These are phyloP conservation scores for Corvus moneduloides DNA, from an alignment of 2,113 vertebrate species.

Conservation along the genomic window DNA sequence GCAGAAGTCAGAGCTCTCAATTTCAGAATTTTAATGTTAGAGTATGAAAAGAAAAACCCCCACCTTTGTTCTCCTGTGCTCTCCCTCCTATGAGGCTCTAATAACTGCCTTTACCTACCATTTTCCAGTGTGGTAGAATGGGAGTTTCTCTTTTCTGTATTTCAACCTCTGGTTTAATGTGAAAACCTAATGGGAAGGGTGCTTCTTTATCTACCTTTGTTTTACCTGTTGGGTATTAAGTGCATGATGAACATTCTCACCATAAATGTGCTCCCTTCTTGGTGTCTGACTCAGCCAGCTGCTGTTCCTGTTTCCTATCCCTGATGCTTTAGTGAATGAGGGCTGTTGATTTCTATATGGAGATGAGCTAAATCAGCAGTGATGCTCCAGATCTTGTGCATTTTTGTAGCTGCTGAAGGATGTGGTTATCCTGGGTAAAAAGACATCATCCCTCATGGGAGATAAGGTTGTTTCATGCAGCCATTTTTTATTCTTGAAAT, in stretches of 20 bases:
- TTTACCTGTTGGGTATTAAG: not conserved
- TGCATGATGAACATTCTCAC: not conserved
- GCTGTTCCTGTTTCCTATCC: not conserved
- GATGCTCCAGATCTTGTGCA: not conserved
- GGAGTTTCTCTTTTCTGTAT: not conserved
- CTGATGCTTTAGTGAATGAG: not conserved
- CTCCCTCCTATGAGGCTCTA: not conserved
- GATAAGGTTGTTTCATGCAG: not conserved
- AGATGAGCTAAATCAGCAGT: not conserved
- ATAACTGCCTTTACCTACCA: not conserved
- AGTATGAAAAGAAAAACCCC: not conserved
- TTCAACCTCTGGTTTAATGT: not conserved
- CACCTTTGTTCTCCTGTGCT: not conserved
- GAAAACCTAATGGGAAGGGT: not conserved
- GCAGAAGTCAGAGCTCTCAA: not conserved
- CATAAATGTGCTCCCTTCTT: not conserved
- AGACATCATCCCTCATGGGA: not conserved
- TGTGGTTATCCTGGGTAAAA: not conserved
- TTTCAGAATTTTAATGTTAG: not conserved
- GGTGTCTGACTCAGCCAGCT: not conserved
- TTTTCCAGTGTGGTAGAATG: not conserved
- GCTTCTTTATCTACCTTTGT: not conserved
- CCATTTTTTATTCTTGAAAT: not conserved
- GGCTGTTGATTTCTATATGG: not conserved
- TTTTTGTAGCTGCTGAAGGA: not conserved